Percentiles rank a stretch among this genome's conserved stretches.
Evolutionary conservation across 2,888 invertebrate species (phyloP).

Genomic region (Lordiphosa andalusiaca): DNA sequence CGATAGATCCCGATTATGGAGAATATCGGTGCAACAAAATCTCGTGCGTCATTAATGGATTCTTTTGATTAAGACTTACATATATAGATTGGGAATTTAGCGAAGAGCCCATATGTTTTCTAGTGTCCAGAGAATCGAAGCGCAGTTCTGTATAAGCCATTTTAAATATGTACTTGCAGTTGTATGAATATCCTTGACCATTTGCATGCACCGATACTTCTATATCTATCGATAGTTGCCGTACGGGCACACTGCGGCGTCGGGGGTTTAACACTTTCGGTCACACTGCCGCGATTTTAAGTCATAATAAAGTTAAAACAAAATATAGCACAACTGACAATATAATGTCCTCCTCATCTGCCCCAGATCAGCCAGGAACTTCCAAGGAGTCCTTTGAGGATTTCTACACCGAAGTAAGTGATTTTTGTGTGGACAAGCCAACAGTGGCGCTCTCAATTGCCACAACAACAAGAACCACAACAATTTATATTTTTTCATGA

Average conservation of each 20-base stretch:
- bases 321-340: constrained; percentile 17
- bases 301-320: background rate
- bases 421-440: constrained; percentile 25
- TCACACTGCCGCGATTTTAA: background rate
- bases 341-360: constrained; percentile 55
- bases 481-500: constrained; percentile 21
- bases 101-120: no score
- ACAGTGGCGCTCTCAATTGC: constrained; percentile 14
- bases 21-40: no score
- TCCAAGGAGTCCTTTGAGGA: constrained; percentile 88
- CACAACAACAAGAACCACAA: constrained; percentile 22
- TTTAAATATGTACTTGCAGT: no score
- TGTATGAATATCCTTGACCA: no score
- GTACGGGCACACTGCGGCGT: background rate
- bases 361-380: constrained; percentile 74
- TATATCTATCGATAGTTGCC: background rate
- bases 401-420: constrained; percentile 90
- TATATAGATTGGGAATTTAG: no score
- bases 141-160: no score
- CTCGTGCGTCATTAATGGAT: no score
- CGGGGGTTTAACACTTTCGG: background rate
- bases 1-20: no score
- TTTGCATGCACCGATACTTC: background rate
- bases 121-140: no score
- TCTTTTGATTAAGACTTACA: no score